Percentiles rank a stretch among this genome's conserved stretches.
phyloP scores from a whole-genome alignment of 2,888 invertebrate species.

The Neoitamus cyanurus region DNA sequence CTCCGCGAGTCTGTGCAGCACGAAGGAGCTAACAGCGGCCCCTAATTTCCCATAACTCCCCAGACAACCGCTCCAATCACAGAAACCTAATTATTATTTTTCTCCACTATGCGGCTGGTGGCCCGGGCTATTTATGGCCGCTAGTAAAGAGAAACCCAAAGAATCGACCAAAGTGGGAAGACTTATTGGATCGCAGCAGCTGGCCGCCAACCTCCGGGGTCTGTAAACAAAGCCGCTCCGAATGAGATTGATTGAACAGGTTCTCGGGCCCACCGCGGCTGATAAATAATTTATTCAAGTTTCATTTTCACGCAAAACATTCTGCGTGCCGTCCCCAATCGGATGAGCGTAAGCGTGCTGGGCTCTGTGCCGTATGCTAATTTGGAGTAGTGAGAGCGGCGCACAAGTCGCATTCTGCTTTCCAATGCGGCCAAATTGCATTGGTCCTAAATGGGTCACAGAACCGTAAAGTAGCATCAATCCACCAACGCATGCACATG shows the following conservation, averaged over 20 bases:
- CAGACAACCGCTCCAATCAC: neutral
- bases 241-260: constrained; percentile 15
- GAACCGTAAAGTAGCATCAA: constrained; percentile 52
- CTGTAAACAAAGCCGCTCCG: neutral
- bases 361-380: constrained; percentile 27
- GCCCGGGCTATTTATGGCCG: neutral
- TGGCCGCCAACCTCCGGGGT: neutral
- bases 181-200: neutral
- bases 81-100: constrained; percentile 8
- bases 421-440: constrained; percentile 21
- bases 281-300: constrained; percentile 22
- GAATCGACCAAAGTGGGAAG: constrained; percentile 8
- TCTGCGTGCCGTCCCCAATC: constrained; percentile 38
- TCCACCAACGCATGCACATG: constrained; percentile 37
- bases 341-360: neutral
- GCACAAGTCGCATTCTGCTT: neutral
- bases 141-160: neutral
- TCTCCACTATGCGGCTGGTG: neutral
- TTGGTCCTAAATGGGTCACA: constrained; percentile 46
- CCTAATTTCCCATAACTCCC: constrained; percentile 14
- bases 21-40: neutral
- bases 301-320: constrained; percentile 46
- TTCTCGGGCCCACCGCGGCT: neutral
- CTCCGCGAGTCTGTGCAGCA: neutral
- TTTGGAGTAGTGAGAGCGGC: constrained; percentile 36